A percentile compares a stretch with the other conserved stretches of the same genome.
Evolutionary conservation across 2,113 vertebrate genomes (phyloP).

Genomic region (Dryoscopus gambensis): DNA sequence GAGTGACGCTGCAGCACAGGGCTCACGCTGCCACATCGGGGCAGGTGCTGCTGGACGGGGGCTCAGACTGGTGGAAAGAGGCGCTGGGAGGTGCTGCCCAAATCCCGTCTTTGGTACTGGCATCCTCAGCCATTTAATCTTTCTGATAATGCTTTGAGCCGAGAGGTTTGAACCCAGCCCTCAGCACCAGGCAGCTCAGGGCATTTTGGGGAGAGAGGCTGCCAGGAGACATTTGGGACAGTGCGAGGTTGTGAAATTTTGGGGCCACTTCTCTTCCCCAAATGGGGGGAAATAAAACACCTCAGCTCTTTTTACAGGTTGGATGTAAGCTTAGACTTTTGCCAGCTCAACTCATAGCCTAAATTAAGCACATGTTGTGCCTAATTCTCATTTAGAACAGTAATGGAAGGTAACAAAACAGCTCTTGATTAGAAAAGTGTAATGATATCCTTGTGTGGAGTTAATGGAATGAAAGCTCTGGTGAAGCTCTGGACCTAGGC

Average conservation of each 20-base stretch:
- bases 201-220: background rate
- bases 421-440: background rate
- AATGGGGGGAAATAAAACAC: background rate
- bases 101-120: background rate
- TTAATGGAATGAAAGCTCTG: background rate
- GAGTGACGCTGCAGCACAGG: fast-evolving
- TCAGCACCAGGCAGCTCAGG: background rate
- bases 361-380: background rate
- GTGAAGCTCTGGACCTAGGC: background rate
- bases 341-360: background rate
- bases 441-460: background rate
- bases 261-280: background rate
- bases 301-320: background rate
- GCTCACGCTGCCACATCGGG: fast-evolving
- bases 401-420: background rate
- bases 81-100: background rate
- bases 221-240: background rate
- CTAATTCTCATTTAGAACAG: background rate
- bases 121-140: background rate
- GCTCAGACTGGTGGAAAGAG: background rate
- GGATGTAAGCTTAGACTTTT: background rate
- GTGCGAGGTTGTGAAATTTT: background rate
- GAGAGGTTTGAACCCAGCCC: background rate
- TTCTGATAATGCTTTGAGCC: background rate
- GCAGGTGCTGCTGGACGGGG: fast-evolving